Percentiles rank a stretch among this genome's conserved stretches.
Conservation (phyloP, 2,113 vertebrate genomes). For the Epinephelus lanceolatus region DNA sequence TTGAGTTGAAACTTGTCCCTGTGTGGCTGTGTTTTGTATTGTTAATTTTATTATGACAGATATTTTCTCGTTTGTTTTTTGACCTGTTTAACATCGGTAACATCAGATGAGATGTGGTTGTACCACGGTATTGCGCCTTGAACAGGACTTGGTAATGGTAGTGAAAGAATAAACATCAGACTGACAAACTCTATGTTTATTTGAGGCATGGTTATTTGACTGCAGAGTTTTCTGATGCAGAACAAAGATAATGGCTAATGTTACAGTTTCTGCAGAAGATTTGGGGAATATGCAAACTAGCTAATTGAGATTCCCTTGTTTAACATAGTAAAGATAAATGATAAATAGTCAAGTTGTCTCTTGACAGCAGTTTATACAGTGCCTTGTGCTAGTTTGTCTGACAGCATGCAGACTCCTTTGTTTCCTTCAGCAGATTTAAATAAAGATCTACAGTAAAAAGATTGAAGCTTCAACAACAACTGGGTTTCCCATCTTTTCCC, state of each 20-base stretch:
- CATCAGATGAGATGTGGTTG: conserved; percentile 65
- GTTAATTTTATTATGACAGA: conserved; percentile 70
- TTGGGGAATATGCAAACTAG: conserved; percentile 10
- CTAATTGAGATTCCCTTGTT: conserved; percentile 30
- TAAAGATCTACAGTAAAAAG: conserved; percentile 29
- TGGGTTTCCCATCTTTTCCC: conserved; percentile 49
- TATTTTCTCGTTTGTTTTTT: conserved; percentile 67
- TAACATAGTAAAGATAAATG: conserved; percentile 9
- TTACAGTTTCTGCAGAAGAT: conserved; percentile 26
- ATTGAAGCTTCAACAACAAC: not conserved
- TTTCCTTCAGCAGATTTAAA: conserved; percentile 9
- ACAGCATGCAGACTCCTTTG: not conserved
- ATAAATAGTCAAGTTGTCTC: not conserved
- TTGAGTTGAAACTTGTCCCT: conserved; percentile 75
- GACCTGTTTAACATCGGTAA: conserved; percentile 54
- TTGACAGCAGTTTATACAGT: not conserved
- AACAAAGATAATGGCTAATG: conserved; percentile 25
- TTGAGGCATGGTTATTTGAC: conserved; percentile 72
- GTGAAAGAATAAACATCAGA: conserved; percentile 78
- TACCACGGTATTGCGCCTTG: conserved; percentile 44
- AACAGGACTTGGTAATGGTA: conserved; percentile 72
- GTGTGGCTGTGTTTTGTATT: conserved; percentile 77
- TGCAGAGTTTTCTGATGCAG: conserved; percentile 39
- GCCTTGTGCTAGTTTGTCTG: not conserved
- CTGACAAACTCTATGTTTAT: conserved; percentile 72